Evolutionary conservation across 2,888 invertebrate genomes (phyloP).

Genomic region (Parascotia fuliginaria): DNA sequence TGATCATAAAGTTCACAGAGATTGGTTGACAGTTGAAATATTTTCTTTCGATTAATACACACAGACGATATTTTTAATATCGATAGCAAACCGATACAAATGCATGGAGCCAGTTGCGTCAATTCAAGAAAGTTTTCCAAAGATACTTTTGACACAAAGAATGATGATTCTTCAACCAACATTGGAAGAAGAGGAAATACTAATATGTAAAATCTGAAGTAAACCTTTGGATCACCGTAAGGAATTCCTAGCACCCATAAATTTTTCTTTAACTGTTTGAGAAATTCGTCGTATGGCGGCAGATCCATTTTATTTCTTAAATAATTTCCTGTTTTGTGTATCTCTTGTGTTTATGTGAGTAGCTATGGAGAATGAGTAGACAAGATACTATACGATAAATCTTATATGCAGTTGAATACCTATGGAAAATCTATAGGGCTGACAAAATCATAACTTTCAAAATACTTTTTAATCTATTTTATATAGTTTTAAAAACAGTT

Average conservation of each 20-base stretch:
- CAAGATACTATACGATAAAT: not conserved
- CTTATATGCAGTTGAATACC: slow-evolving; percentile 2
- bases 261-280: slow-evolving; percentile 59
- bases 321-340: not conserved
- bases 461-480: not conserved
- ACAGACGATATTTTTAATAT: slow-evolving; percentile 55
- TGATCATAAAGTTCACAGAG: slow-evolving; percentile 51
- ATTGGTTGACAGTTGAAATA: slow-evolving; percentile 51
- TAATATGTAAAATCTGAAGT: slow-evolving; percentile 49
- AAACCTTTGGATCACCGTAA: slow-evolving; percentile 45
- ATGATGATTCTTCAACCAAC: slow-evolving; percentile 49
- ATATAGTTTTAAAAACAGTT: too few relatives aligned
- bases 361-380: not conserved
- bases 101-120: slow-evolving; percentile 64
- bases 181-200: slow-evolving; percentile 43
- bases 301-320: slow-evolving; percentile 47
- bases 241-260: slow-evolving; percentile 62
- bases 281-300: slow-evolving; percentile 59
- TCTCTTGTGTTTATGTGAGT: not conserved
- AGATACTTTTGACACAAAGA: slow-evolving; percentile 59
- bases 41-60: slow-evolving; percentile 43
- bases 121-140: slow-evolving; percentile 63
- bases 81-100: slow-evolving; percentile 58
- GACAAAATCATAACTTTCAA: not conserved
- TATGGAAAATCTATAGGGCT: not conserved